These are phyloP conservation scores for Drosophila ambigua DNA, from an alignment of 1,140 invertebrate genomes.

Conservation along the genomic window DNA sequence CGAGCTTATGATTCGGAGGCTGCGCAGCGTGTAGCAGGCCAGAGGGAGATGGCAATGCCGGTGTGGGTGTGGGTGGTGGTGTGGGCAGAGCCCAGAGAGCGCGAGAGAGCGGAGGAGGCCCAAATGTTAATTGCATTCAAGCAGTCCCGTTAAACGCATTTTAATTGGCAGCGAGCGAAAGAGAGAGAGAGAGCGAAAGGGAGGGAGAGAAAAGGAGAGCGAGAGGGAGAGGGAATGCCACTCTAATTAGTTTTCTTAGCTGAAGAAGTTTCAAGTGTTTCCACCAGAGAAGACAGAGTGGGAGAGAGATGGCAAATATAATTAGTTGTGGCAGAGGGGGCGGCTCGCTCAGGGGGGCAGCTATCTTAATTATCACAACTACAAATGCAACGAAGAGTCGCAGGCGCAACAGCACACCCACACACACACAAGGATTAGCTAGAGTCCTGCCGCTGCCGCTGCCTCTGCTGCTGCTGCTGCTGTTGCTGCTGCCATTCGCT, in stretches of 20 bases:
- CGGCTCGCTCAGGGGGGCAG: neutral
- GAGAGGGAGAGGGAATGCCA: neutral
- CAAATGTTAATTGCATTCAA: no score
- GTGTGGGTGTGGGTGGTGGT: no score
- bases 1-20: conserved; percentile 47
- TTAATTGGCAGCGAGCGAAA: conserved; percentile 5
- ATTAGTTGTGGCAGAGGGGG: conserved; percentile 25
- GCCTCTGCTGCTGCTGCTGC: neutral
- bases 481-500: conserved; percentile 6
- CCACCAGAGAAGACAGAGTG: neutral
- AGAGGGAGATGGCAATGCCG: conserved; percentile 33
- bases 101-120: neutral
- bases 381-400: conserved; percentile 16
- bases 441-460: conserved; percentile 12
- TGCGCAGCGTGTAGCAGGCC: conserved; percentile 54
- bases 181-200: conserved; percentile 13
- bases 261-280: no score
- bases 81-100: neutral
- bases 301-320: conserved; percentile 2
- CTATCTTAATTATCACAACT: conserved; percentile 28
- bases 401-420: conserved; percentile 19
- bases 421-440: conserved; percentile 21
- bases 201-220: neutral
- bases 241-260: no score
- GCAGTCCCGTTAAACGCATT: no score